Evolutionary conservation across 2,888 invertebrate genomes (phyloP), one percentile per base, ranked within the genome.

Genomic region (Parapristionchus giblindavisi): DNA sequence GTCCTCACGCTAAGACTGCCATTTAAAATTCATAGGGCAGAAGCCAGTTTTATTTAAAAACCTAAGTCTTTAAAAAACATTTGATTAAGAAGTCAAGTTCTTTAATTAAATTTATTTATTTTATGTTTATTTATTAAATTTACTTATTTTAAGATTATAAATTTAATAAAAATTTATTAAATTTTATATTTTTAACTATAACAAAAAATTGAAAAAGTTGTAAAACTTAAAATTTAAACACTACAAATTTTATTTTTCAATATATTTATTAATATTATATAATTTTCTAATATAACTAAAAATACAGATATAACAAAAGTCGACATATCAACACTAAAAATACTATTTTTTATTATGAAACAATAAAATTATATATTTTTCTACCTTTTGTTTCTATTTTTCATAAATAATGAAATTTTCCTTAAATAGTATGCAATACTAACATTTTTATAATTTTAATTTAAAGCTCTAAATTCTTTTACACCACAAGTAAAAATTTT

Each of bases 1-100:
- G 92, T 92, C 91, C 92, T 92, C 91, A 92, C 90, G 88, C 91
- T 92, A 92, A 92, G 91, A 92, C 92, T 91, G 92, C 92, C 91
- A 92, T 93, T 93, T 89, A 92, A 92, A 87, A 80, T 87, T 92
- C 93, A 93, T 91, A 91, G 92, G 91, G 92, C 92, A 93, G 92
- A 91, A 90, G 89, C 90, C 90, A 92, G 91, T 90, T 92, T 91
- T 91, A 89, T 63, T 51, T 27, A 68, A 81, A 79, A 81, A 76
- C 80, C 80, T 81, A 78, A 81, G 81, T 81, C 79, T 81, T 81
- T 80, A 80, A 81, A 81, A 81, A 81, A 81, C 81, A 81, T 80
- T 80, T 81, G 79, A 80, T 79, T 77, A 77, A 80, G 78, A 81
- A 65, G 87, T 88, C 92, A 85, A 71, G 89, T 77, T 76, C 84